These are phyloP conservation scores for Morinoia aosen DNA, from an alignment of 2,888 invertebrate genomes.

Conservation along the genomic window DNA sequence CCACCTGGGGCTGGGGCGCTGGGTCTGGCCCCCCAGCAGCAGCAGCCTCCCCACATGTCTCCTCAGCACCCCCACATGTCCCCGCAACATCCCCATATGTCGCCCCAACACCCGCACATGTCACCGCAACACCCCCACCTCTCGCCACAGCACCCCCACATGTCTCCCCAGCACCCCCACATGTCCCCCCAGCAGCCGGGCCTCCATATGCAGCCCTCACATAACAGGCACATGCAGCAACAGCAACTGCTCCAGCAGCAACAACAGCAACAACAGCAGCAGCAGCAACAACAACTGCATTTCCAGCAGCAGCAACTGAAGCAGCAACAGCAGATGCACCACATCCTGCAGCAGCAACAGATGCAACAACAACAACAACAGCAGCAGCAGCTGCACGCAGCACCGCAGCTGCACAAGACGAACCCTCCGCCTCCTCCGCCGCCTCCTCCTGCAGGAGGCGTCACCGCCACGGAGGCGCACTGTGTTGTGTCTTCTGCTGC, in stretches of 20 bases:
- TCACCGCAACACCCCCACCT: slow-evolving; percentile 16
- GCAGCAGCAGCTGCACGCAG: neutral
- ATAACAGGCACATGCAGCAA: slow-evolving; percentile 2
- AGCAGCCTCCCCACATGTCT: neutral
- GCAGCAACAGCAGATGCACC: neutral
- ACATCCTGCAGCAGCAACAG: neutral
- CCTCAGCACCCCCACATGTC: slow-evolving; percentile 26
- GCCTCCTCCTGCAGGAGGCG: neutral
- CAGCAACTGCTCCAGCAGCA: neutral
- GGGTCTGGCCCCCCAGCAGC: neutral
- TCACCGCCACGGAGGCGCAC: neutral
- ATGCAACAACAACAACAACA: neutral
- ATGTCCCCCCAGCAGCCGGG: neutral
- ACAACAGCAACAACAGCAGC: slow-evolving; percentile 31
- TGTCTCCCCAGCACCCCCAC: slow-evolving; percentile 30
- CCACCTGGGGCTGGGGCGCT: neutral
- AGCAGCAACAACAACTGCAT: slow-evolving; percentile 1
- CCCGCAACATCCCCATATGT: slow-evolving; percentile 8
- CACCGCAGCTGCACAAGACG: neutral
- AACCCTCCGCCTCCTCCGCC: neutral
- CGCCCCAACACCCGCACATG: slow-evolving; percentile 21
- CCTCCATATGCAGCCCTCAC: neutral
- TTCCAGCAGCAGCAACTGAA: slow-evolving; percentile 8
- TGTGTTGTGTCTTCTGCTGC: neutral
- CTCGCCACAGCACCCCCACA: neutral